phyloP scores from a whole-genome alignment of 2,888 invertebrate species.

The Melanophora roralis region DNA sequence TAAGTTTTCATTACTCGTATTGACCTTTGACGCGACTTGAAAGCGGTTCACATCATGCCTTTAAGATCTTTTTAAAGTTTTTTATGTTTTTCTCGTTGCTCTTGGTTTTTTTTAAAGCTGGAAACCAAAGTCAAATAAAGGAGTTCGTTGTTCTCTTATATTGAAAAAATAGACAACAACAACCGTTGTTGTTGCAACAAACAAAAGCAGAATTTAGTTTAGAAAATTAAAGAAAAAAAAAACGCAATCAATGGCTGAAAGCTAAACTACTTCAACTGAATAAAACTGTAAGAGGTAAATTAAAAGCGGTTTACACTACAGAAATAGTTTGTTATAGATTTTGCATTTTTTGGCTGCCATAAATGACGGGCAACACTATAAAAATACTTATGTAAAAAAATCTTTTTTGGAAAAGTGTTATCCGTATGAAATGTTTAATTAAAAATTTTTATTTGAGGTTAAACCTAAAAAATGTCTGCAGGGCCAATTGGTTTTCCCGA shows the following conservation, averaged over 20 bases:
- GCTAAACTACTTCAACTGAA: slow-evolving; percentile 1
- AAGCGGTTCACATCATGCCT: slow-evolving; percentile 62
- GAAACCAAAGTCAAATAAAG: slow-evolving; percentile 31
- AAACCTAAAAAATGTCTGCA: too few relatives aligned
- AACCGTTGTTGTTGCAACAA: slow-evolving; percentile 22
- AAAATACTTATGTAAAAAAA: too few relatives aligned
- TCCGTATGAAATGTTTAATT: too few relatives aligned
- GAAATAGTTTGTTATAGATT: too few relatives aligned
- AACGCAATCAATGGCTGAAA: slow-evolving; percentile 9
- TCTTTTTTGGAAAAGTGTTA: too few relatives aligned
- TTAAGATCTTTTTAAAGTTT: slow-evolving; percentile 32
- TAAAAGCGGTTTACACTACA: background rate
- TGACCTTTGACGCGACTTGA: slow-evolving; percentile 62
- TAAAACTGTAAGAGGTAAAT: background rate
- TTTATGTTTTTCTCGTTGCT: background rate
- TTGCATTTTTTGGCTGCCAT: too few relatives aligned
- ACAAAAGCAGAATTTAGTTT: too few relatives aligned
- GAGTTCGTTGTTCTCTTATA: slow-evolving; percentile 41
- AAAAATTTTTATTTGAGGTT: too few relatives aligned
- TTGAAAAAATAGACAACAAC: background rate
- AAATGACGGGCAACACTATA: too few relatives aligned
- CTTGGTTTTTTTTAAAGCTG: slow-evolving; percentile 4
- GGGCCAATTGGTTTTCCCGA: too few relatives aligned
- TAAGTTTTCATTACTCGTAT: slow-evolving; percentile 39
- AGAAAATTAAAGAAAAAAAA: background rate